phyloP scores from a whole-genome alignment of 1,140 invertebrate species.

The Apocrypta bakeri region DNA sequence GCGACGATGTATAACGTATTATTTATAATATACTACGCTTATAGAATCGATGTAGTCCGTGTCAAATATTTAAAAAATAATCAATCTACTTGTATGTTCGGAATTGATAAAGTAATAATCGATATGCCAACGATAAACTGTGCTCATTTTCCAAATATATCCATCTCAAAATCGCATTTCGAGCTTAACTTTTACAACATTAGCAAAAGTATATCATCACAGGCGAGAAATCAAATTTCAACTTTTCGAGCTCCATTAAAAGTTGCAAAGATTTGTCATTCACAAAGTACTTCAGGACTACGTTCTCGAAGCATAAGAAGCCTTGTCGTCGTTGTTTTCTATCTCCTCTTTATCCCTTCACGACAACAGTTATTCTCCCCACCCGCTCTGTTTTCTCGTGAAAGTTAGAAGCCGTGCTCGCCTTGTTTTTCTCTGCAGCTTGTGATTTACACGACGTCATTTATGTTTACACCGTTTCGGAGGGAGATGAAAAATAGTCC shows the following conservation, averaged over 20 bases:
- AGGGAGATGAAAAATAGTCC: no score
- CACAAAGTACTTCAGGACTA: not conserved
- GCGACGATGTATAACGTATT: no score
- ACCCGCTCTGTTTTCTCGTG: not conserved
- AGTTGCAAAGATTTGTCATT: not conserved
- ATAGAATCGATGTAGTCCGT: no score
- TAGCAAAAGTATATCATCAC: not conserved
- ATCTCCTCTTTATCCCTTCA: not conserved
- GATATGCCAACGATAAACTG: no score
- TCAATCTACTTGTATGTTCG: no score
- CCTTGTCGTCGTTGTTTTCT: not conserved
- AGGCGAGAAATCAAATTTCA: constrained; percentile 12
- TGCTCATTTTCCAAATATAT: no score
- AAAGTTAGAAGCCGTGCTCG: not conserved
- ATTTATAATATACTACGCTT: no score
- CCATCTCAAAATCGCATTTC: no score
- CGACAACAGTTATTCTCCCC: no score
- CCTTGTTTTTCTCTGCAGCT: not conserved
- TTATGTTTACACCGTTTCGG: not conserved
- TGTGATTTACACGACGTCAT: constrained; percentile 15
- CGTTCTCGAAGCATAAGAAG: not conserved
- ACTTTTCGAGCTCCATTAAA: constrained; percentile 9
- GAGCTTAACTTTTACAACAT: not conserved
- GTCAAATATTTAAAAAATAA: no score
- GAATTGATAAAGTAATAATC: not conserved